Evolutionary conservation across 92 coral and sea anemone genomes (phyloP).

Genomic region (Parazoanthus darwini): DNA sequence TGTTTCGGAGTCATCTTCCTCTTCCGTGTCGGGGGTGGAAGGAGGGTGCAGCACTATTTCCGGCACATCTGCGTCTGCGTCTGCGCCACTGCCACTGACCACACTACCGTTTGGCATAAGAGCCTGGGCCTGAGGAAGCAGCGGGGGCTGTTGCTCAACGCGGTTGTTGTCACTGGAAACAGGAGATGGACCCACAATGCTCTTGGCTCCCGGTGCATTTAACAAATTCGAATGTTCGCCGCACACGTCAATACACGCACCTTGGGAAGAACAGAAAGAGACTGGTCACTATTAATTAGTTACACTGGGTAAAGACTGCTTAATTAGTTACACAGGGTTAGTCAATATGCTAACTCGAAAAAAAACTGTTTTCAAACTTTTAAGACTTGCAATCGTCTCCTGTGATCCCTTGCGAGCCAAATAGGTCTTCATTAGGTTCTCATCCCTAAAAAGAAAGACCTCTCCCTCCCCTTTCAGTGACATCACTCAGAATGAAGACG

Average conservation of each 20-base stretch:
- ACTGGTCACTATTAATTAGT: background rate
- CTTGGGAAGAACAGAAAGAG: background rate
- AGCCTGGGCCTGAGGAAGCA: background rate
- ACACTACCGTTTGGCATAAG: conserved; percentile 19
- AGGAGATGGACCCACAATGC: background rate
- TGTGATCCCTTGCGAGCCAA: too few relatives aligned
- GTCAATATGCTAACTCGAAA: background rate
- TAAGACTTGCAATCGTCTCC: too few relatives aligned
- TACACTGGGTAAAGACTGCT: too few relatives aligned
- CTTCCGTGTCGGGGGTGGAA: conserved; percentile 76
- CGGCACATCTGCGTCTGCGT: conserved; percentile 48
- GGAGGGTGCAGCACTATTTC: conserved; percentile 83
- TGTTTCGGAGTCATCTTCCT: conserved; percentile 68
- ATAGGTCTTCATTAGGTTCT: too few relatives aligned
- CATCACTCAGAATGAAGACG: too few relatives aligned
- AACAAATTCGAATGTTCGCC: conserved; percentile 23
- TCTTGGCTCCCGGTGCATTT: conserved; percentile 17
- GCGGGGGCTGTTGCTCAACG: background rate
- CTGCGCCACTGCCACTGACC: background rate
- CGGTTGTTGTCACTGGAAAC: background rate
- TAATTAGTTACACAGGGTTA: too few relatives aligned
- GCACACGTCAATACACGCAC: conserved; percentile 37
- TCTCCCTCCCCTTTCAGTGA: too few relatives aligned
- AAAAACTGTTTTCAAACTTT: background rate
- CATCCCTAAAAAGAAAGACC: too few relatives aligned